Base-by-base conservation (phyloP, 2,888 invertebrate species). In the Dryobotodes eremita region DNA sequence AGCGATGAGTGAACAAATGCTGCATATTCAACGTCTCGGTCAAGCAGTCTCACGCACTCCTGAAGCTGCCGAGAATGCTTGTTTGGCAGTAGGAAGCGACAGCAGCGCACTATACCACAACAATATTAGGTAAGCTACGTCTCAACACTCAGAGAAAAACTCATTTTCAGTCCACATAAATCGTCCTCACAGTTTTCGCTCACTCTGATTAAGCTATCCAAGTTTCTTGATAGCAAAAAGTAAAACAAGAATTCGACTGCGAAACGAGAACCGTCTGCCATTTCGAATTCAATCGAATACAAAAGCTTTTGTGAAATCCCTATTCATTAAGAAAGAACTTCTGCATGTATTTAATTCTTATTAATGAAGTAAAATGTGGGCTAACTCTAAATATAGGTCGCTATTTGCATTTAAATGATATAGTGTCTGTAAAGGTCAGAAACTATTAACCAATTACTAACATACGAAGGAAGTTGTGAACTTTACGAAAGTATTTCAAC, bases 21-120 rank as follows among this genome's bases (percentile, higher is more conserved):
- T 95, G 93, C 95, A 96, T 96, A 95, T 95, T 94, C 93, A 96
- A 93, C 95, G 96, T 92, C 90, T 89, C 95, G 96, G 94, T 94
- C 92, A 93, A 92, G 88, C 93, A 93, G 91, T 80, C 92, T 91
- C 94, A 94, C 94, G 94, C 94, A 93, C 89, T 86, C 83, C 88
- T 84, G 79, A 59, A 62, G 82, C 55, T 71, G 69, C 59, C 57
- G 68, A 80, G 81, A 84, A 61, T 65, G 79, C 75, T 68, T 80
- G 86, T 88, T 88, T 87, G 89, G 82, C 78, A 88, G 87, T 80
- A 83, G 80, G 83, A 88, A 83, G 64, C 69, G 75, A 78, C 82
- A 82, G 80, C 65, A 64, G 65, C 62, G 69, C 80, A n/a, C 65
- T 50, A 50, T 76, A 75, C 76, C 65, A 61, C 50, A 53, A 65